Evolutionary conservation across 1,140 invertebrate genomes (phyloP).

Genomic region (Lasioglossum albipes): DNA sequence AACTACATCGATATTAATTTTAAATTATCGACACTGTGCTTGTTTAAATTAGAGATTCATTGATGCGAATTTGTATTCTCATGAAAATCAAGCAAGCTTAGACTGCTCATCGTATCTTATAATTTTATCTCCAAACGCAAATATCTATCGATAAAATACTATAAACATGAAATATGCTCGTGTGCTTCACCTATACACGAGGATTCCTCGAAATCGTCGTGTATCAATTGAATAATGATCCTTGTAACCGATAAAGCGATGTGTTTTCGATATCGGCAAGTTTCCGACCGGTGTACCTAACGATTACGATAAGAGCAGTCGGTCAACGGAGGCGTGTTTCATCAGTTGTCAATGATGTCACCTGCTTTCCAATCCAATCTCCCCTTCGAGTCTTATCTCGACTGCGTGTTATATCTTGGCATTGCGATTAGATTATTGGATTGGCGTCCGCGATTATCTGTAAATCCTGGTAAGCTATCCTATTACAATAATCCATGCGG

Average conservation of each 20-base stretch:
- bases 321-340: constrained; percentile 28
- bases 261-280: background rate
- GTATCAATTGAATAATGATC: background rate
- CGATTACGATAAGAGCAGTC: constrained; percentile 16
- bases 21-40: too few species aligned
- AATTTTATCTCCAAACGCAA: too few species aligned
- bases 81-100: too few species aligned
- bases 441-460: background rate
- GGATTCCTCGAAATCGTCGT: background rate
- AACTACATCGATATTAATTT: too few species aligned
- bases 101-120: too few species aligned
- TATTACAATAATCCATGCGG: background rate
- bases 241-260: background rate
- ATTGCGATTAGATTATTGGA: constrained; percentile 23
- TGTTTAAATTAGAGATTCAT: too few species aligned
- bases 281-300: background rate
- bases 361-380: constrained; percentile 43
- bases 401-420: constrained; percentile 15
- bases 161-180: background rate
- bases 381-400: constrained; percentile 24
- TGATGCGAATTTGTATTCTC: too few species aligned
- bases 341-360: constrained; percentile 26
- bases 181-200: background rate
- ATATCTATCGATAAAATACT: background rate
- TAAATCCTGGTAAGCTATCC: constrained; percentile 1